Percentiles rank a stretch among this genome's conserved stretches.
phyloP scores from a whole-genome alignment of 2,888 invertebrate species.

The Ennomos fuscantarius region DNA sequence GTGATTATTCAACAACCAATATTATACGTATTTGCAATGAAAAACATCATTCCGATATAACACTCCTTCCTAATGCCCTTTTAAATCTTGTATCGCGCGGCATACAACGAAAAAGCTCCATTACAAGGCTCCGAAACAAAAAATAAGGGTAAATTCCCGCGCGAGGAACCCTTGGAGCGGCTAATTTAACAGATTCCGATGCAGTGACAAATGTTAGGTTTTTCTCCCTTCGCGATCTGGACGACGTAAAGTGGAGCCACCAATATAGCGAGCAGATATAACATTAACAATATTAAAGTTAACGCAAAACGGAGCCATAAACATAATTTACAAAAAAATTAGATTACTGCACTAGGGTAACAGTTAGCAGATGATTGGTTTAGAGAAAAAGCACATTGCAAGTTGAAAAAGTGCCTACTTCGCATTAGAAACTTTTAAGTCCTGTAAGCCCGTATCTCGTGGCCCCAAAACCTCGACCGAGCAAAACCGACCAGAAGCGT shows the following conservation, averaged over 20 bases:
- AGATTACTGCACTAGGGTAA: no score
- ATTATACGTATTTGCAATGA: background rate
- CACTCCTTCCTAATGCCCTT: conserved; percentile 43
- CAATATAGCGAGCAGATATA: conserved; percentile 18
- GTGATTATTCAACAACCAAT: no score
- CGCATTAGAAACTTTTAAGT: no score
- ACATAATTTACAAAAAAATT: no score
- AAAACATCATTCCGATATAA: conserved; percentile 22
- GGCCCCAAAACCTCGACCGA: conserved; percentile 7
- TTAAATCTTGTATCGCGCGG: conserved; percentile 43
- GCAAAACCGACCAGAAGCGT: conserved; percentile 37
- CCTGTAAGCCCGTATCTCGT: background rate
- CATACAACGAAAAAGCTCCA: conserved; percentile 51
- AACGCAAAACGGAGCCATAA: no score
- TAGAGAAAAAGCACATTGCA: no score
- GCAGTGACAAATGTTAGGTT: conserved; percentile 83
- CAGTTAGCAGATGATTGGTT: no score
- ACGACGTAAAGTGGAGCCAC: conserved; percentile 47
- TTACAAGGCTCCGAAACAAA: conserved; percentile 61
- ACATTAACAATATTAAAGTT: no score
- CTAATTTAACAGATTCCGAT: conserved; percentile 82
- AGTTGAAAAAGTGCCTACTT: no score
- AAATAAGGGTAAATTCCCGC: conserved; percentile 66
- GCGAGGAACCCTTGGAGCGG: conserved; percentile 63
- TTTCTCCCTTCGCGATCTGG: conserved; percentile 61